Conservation (phyloP, 2,797 vertebrate species). For the Rhincodon typus region DNA sequence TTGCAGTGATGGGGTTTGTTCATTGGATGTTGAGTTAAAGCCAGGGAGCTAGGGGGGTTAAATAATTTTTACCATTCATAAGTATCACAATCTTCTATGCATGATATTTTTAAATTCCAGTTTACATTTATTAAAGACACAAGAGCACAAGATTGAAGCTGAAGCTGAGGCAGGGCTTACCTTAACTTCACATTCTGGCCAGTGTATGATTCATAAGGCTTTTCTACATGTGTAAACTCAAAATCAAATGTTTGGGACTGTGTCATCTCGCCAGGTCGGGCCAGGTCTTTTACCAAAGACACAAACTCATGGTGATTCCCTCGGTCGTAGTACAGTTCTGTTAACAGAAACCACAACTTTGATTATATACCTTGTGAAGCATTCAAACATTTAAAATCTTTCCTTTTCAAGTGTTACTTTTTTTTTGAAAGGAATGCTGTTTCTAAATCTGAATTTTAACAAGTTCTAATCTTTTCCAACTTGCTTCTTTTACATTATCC, state of each 20-base stretch:
- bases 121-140: background rate
- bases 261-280: constrained; percentile 87
- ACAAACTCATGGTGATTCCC: constrained; percentile 98
- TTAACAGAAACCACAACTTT: constrained; percentile 39
- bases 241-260: constrained; percentile 95
- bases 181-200: constrained; percentile 95
- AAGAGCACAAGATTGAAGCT: background rate
- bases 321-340: constrained; percentile 94
- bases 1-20: background rate
- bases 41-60: background rate
- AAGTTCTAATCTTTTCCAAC: background rate
- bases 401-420: background rate
- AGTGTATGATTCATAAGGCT: constrained; percentile 95
- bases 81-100: background rate
- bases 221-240: constrained; percentile 96
- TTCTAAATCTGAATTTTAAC: background rate
- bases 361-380: background rate
- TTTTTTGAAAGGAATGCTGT: too few species aligned
- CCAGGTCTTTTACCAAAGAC: constrained; percentile 93
- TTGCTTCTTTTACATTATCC: background rate
- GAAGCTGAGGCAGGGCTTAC: constrained; percentile 53
- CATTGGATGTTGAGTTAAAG: background rate
- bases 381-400: background rate
- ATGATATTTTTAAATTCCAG: background rate
- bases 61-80: background rate